phyloP scores from a whole-genome alignment of 2,888 invertebrate genomes.

The Antheraea assamensis region DNA sequence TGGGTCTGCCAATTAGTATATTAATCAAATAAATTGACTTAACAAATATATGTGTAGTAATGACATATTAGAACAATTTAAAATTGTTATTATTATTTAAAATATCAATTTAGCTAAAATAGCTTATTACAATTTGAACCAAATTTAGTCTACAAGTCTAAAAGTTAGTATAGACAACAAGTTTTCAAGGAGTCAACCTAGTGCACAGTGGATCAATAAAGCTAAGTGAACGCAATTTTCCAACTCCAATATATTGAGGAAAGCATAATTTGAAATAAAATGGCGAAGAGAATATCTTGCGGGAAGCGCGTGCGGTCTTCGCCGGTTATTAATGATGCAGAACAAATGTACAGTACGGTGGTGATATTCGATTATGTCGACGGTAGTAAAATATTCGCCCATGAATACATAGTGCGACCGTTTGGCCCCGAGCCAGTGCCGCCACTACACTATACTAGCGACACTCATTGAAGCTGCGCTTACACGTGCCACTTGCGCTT shows the following conservation, averaged over 20 bases:
- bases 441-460: neutral
- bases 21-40: too few relatives aligned
- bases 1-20: too few relatives aligned
- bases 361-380: slow-evolving; percentile 30
- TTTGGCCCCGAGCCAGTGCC: slow-evolving; percentile 41
- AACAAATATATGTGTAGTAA: too few relatives aligned
- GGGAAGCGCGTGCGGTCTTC: slow-evolving; percentile 10
- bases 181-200: neutral
- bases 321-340: slow-evolving; percentile 12
- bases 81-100: too few relatives aligned
- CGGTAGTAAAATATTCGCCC: slow-evolving; percentile 32
- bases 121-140: too few relatives aligned
- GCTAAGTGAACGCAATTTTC: neutral
- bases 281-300: neutral
- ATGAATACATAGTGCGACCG: slow-evolving; percentile 37
- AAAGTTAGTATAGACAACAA: neutral
- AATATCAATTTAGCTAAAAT: too few relatives aligned
- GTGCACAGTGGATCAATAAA: neutral
- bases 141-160: too few relatives aligned
- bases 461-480: neutral
- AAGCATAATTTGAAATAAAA: neutral
- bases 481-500: neutral
- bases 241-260: slow-evolving; percentile 1
- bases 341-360: slow-evolving; percentile 26
- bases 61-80: too few relatives aligned